Conservation (phyloP, 2,113 vertebrate genomes). For the Xiphias gladius region DNA sequence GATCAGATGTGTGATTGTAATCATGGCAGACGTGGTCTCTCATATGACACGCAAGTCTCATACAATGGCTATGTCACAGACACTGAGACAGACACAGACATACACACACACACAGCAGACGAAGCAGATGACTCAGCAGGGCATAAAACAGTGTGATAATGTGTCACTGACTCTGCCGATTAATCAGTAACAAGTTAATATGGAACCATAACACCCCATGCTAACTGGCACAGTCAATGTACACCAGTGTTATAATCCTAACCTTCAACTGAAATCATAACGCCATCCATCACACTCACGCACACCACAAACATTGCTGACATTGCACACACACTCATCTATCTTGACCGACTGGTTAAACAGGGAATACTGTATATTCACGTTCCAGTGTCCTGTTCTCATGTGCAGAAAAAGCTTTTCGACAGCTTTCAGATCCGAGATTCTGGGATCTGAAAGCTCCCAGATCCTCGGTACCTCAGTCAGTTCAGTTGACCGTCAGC, state of each 20-base stretch:
- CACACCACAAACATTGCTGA: conserved; percentile 22
- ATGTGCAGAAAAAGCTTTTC: conserved; percentile 7
- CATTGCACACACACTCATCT: conserved; percentile 20
- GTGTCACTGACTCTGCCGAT: conserved; percentile 3
- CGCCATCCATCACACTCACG: background rate
- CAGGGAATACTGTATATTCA: conserved; percentile 37
- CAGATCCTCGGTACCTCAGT: background rate
- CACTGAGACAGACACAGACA: conserved; percentile 1
- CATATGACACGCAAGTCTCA: conserved; percentile 68
- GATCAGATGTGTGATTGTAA: conserved; percentile 72
- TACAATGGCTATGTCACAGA: conserved; percentile 30
- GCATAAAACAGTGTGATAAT: conserved; percentile 1
- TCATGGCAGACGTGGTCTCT: conserved; percentile 58
- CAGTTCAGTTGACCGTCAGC: conserved; percentile 17
- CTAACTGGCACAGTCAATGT: conserved; percentile 19
- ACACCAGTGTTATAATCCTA: conserved; percentile 16
- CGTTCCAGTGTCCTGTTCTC: conserved; percentile 10
- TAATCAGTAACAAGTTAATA: conserved; percentile 47
- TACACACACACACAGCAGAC: background rate
- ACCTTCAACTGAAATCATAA: conserved; percentile 21
- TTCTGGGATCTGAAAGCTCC: background rate
- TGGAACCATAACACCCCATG: conserved; percentile 2
- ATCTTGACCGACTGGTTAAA: conserved; percentile 55
- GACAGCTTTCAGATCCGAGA: background rate
- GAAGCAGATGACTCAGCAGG: conserved; percentile 13